phyloP scores from a whole-genome alignment of 2,797 vertebrate species.

The Sylvilagus floridanus region DNA sequence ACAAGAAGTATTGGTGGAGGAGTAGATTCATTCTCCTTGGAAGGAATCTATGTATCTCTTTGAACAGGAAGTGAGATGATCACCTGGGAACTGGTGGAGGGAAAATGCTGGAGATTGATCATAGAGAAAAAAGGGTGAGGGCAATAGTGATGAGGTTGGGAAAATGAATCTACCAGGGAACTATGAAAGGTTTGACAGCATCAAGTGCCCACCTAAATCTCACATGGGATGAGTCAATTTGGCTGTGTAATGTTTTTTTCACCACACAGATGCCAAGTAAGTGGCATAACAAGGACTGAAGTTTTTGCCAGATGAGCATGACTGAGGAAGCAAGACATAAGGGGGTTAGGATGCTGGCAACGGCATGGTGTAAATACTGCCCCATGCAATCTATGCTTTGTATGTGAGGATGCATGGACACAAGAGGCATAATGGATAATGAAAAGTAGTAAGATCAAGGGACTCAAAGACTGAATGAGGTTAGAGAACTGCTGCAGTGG shows the following conservation, averaged over 20 bases:
- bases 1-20: neutral
- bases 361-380: neutral
- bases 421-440: neutral
- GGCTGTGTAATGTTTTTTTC: neutral
- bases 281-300: neutral
- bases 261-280: neutral
- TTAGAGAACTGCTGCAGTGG: neutral
- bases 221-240: neutral
- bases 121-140: neutral
- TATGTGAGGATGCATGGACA: neutral
- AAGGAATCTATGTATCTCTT: neutral
- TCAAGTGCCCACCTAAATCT: neutral
- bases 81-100: neutral
- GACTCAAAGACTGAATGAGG: neutral
- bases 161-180: neutral
- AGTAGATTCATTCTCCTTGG: neutral
- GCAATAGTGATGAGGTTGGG: neutral
- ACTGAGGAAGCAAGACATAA: neutral
- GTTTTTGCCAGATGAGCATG: neutral
- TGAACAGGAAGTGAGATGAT: neutral
- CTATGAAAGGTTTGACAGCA: neutral
- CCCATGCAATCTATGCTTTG: neutral
- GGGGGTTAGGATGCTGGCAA: neutral
- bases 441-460: neutral
- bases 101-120: neutral